Conservation (phyloP, 1,140 invertebrate genomes). For the Drosophila cardini region DNA sequence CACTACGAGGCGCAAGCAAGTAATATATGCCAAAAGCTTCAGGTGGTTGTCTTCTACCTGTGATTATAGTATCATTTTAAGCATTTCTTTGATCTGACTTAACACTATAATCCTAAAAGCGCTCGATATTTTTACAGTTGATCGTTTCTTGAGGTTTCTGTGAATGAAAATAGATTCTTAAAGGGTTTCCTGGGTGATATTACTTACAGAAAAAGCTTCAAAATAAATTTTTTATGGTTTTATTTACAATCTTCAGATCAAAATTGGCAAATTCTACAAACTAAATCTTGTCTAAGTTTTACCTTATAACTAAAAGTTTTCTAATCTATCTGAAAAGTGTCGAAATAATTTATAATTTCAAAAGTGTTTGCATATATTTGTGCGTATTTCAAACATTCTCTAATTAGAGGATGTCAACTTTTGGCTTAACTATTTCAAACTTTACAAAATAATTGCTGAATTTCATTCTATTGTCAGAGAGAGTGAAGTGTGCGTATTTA, state of each 20-base stretch:
- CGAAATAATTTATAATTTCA: too few species aligned
- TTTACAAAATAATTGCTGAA: conserved; percentile 24
- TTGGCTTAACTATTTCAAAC: conserved; percentile 12
- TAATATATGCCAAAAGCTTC: conserved; percentile 24
- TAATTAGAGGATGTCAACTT: conserved; percentile 23
- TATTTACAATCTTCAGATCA: too few species aligned
- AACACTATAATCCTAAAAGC: not conserved
- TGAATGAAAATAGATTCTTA: too few species aligned
- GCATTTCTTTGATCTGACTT: not conserved
- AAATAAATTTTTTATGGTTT: too few species aligned
- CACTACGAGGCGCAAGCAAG: conserved; percentile 25
- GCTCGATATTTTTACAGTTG: not conserved
- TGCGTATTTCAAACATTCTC: not conserved
- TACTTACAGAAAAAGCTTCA: too few species aligned
- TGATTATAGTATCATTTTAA: not conserved
- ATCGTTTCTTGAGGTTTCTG: not conserved
- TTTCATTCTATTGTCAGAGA: conserved; percentile 32
- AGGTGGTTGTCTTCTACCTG: conserved; percentile 43
- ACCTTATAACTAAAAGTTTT: too few species aligned
- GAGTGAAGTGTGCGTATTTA: conserved; percentile 13
- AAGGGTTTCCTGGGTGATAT: too few species aligned
- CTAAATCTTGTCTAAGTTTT: too few species aligned
- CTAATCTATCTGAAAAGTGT: too few species aligned
- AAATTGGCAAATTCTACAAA: too few species aligned
- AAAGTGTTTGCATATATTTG: not conserved